Percentiles rank a stretch among this genome's conserved stretches.
Evolutionary conservation across 2,113 vertebrate genomes (phyloP).

Genomic region (Etia nguti): DNA sequence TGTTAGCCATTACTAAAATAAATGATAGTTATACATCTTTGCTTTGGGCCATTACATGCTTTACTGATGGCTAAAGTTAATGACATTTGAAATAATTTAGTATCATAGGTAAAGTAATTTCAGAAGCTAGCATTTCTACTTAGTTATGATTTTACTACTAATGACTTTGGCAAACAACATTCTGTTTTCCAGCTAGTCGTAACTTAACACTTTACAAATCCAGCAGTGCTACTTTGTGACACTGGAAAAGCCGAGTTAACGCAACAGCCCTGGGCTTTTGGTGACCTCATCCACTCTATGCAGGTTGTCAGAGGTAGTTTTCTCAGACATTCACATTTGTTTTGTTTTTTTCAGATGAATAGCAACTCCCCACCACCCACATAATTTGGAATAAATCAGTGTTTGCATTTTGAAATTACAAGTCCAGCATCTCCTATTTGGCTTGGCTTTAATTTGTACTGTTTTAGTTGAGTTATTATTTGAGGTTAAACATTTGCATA

Average conservation of each 20-base stretch:
- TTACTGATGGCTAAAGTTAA: not conserved
- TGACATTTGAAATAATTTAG: not conserved
- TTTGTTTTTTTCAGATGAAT: accelerated
- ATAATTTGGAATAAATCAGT: accelerated
- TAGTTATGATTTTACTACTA: accelerated
- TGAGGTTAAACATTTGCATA: not conserved
- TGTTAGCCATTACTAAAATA: not conserved
- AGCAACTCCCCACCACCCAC: not conserved
- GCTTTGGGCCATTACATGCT: not conserved
- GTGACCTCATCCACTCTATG: accelerated
- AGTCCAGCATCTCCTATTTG: accelerated
- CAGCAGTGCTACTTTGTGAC: not conserved
- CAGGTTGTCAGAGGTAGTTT: not conserved
- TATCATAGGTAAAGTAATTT: not conserved
- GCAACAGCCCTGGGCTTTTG: accelerated
- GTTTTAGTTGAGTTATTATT: not conserved
- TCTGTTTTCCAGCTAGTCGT: not conserved
- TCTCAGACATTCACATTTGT: not conserved
- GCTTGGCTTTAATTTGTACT: not conserved
- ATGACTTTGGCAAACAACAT: accelerated
- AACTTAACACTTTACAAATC: not conserved
- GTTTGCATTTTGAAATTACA: not conserved
- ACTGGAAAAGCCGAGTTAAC: not conserved
- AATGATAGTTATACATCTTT: not conserved
- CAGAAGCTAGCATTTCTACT: not conserved